Evolutionary conservation across 2,113 vertebrate species (phyloP), one percentile per base, ranked within the genome.

Genomic region (Actenoides hombroni): DNA sequence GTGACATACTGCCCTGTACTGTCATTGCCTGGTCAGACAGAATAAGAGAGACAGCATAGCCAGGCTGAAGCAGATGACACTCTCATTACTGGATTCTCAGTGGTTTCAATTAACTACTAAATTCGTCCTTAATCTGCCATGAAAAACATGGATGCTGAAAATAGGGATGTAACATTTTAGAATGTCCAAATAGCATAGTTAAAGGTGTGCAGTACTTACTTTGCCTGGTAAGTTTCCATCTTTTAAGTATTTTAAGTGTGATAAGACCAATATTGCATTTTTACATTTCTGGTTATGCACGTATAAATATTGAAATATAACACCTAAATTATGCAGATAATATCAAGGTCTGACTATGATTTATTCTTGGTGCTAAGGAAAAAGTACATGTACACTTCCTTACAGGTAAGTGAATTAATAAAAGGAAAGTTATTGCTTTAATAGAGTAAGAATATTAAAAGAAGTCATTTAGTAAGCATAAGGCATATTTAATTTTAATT

Each of bases 1-100:
- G 7, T 1, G 2, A 37, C 1, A 0, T n/a, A 6, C 28, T 59
- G 25, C 5, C 20, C 9, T 69, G 7, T 15, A 12, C 6, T 33
- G 5, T 2, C 29, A 8, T 31, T 70, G 2, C 29, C 8, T 25
- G 8, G 13, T 11, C 23, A 63, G n/a, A 13, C 17, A 80, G 44
- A n/a, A 54, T 16, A 5, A 49, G 16, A 7, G 37, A 29, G 24
- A 16, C 6, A 49, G 13, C 2, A 20, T 3, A 51, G 7, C 7
- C 14, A n/a, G 20, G 7, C 4, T 56, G 48, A 63, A 40, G 31
- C 5, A 53, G 2, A 5, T n/a, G 21, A 49, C 14, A n/a, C 13
- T 39, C 6, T 83, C 21, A 28, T 60, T 69, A 21, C 0, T 51
- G 20, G 14, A 14, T 46, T 37, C 31, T 57, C 16, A 37, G 1